Evolutionary conservation across 2,888 invertebrate species (phyloP).

Genomic region (Aleiodes leptofemur): DNA sequence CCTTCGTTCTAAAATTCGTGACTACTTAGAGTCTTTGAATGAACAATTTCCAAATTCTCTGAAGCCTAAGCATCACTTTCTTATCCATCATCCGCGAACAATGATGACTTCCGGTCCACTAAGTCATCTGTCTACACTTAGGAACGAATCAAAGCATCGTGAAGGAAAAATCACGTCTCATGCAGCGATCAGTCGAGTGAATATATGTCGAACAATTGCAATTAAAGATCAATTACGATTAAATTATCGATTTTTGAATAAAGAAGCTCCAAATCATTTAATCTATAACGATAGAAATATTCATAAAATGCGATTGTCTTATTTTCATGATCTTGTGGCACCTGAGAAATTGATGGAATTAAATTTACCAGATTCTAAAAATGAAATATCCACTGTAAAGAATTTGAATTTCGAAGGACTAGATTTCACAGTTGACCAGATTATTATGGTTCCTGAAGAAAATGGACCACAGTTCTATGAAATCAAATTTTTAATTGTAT

Average conservation of each 20-base stretch:
- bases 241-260: background rate
- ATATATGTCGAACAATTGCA: constrained; percentile 28
- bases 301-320: too few relatives aligned
- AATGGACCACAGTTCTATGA: too few relatives aligned
- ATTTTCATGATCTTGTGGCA: too few relatives aligned
- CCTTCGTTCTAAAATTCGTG: background rate
- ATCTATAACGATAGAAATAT: too few relatives aligned
- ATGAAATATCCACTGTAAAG: too few relatives aligned
- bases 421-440: too few relatives aligned
- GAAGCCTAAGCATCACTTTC: constrained; percentile 9
- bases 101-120: background rate
- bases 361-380: too few relatives aligned
- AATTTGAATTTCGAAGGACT: too few relatives aligned
- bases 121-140: background rate
- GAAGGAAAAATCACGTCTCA: constrained; percentile 7
- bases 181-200: background rate
- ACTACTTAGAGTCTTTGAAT: background rate
- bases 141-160: constrained; percentile 17
- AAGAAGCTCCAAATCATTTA: too few relatives aligned
- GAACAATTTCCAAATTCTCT: background rate
- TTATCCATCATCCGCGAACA: background rate
- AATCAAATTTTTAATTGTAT: too few relatives aligned
- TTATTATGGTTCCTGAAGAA: too few relatives aligned
- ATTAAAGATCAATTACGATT: constrained; percentile 14
- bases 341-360: too few relatives aligned